These are phyloP conservation scores for Hyperoplus immaculatus DNA, from an alignment of 2,797 vertebrate genomes.

Conservation along the genomic window DNA sequence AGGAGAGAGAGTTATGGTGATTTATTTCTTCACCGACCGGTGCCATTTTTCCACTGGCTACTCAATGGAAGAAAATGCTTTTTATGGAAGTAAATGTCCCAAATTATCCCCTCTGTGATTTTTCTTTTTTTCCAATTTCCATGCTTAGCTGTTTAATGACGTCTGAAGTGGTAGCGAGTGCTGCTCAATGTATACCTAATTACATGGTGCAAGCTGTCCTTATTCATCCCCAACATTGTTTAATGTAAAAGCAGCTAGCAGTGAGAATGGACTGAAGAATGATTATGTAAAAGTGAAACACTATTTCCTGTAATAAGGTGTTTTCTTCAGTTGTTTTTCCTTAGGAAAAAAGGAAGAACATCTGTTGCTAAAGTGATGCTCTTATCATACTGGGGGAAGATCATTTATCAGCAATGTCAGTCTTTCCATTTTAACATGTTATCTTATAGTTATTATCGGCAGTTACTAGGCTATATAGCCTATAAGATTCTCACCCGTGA, in stretches of 20 bases:
- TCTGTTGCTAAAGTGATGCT: constrained; percentile 19
- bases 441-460: background rate
- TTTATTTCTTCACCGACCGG: constrained; percentile 26
- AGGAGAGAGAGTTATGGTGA: constrained; percentile 25
- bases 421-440: constrained; percentile 13
- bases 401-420: background rate
- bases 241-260: constrained; percentile 17
- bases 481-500: background rate
- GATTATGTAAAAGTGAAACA: constrained; percentile 10
- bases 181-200: constrained; percentile 21
- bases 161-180: background rate
- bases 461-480: background rate
- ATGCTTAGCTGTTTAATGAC: constrained; percentile 20
- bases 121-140: constrained; percentile 1
- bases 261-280: constrained; percentile 14
- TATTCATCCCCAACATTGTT: constrained; percentile 32
- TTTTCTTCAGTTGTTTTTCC: constrained; percentile 24
- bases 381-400: constrained; percentile 17
- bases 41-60: constrained; percentile 25
- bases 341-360: constrained; percentile 3
- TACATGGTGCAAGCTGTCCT: constrained; percentile 33
- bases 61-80: constrained; percentile 24
- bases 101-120: constrained; percentile 6
- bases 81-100: background rate
- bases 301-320: constrained; percentile 7